Evolutionary conservation across 2,113 vertebrate genomes (phyloP).

Genomic region (Hiodon alosoides): DNA sequence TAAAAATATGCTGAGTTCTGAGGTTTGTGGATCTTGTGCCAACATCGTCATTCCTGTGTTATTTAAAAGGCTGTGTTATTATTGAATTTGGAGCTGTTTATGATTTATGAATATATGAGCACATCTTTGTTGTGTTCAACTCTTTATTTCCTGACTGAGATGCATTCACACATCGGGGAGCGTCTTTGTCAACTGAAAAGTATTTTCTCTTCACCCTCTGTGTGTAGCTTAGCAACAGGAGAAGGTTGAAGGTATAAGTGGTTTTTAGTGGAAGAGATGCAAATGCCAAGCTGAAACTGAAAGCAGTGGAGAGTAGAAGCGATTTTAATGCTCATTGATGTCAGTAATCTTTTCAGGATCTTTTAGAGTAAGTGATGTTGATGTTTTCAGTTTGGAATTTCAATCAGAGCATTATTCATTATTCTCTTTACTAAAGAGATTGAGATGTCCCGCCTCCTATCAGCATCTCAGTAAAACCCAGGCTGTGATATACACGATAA

Average conservation of each 20-base stretch:
- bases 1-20: not conserved
- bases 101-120: slow-evolving; percentile 9
- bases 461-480: too few species aligned
- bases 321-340: too few species aligned
- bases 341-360: too few species aligned
- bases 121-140: slow-evolving; percentile 26
- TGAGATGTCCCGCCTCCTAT: too few species aligned
- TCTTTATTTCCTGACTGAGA: slow-evolving; percentile 33
- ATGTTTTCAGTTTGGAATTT: too few species aligned
- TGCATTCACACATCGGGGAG: slow-evolving; percentile 33
- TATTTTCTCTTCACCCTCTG: slow-evolving; percentile 34
- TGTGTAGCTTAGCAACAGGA: slow-evolving; percentile 49
- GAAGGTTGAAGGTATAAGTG: slow-evolving; percentile 45
- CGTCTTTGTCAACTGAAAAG: slow-evolving; percentile 38
- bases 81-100: not conserved
- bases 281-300: slow-evolving; percentile 41
- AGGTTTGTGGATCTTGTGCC: not conserved
- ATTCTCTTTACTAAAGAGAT: too few species aligned
- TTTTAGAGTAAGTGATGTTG: too few species aligned
- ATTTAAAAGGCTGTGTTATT: not conserved
- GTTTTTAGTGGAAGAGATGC: slow-evolving; percentile 44
- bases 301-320: slow-evolving; percentile 29
- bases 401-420: too few species aligned
- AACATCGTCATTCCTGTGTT: not conserved
- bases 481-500: too few species aligned